Evolutionary conservation across 2,113 vertebrate genomes (phyloP).

Genomic region (Eublepharis macularius): DNA sequence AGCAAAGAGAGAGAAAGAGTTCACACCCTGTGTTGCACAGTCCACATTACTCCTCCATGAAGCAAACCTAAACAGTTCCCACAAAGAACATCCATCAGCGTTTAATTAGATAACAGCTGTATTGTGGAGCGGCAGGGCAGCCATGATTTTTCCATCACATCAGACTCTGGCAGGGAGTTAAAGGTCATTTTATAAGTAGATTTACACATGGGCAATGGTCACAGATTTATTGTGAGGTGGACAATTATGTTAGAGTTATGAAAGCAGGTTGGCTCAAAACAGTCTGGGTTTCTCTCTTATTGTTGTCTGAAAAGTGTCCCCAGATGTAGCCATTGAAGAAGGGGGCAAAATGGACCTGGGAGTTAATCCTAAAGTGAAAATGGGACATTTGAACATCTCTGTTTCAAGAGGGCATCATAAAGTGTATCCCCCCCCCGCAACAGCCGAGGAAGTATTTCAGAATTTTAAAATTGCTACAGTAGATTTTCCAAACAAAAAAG

Average conservation of each 20-base stretch:
- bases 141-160: background rate
- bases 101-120: background rate
- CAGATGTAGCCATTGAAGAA: fast-evolving
- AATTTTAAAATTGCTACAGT: too few relatives aligned
- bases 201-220: background rate
- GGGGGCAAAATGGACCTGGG: too few relatives aligned
- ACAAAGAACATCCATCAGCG: background rate
- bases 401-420: too few relatives aligned
- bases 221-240: background rate
- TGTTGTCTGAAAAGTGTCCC: fast-evolving
- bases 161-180: background rate
- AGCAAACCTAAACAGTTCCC: background rate
- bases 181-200: slow-evolving; percentile 3
- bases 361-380: too few relatives aligned
- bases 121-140: background rate
- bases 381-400: too few relatives aligned
- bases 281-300: background rate
- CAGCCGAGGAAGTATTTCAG: too few relatives aligned
- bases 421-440: too few relatives aligned
- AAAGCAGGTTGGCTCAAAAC: background rate
- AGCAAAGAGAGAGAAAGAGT: too few relatives aligned
- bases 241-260: background rate
- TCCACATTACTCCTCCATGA: background rate
- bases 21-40: background rate
- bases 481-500: too few relatives aligned